These are phyloP conservation scores for Kryptolebias marmoratus DNA, from an alignment of 2,113 vertebrate species.

Conservation along the genomic window DNA sequence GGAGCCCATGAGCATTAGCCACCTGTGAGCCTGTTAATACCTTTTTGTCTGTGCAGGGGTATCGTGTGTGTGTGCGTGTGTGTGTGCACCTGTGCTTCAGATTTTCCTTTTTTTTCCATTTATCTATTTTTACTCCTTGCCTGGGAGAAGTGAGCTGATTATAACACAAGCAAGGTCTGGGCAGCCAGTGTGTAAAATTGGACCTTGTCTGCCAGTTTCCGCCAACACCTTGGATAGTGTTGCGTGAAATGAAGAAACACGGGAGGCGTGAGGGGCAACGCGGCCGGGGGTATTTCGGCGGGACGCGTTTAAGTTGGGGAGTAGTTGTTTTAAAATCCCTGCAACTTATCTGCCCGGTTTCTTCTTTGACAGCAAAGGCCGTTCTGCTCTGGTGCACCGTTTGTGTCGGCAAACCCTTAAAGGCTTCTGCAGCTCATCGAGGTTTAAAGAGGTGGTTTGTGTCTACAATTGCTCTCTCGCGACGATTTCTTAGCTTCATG, in stretches of 20 bases:
- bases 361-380: conserved; percentile 39
- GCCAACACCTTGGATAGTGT: conserved; percentile 55
- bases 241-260: conserved; percentile 63
- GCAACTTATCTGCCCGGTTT: conserved; percentile 64
- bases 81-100: background rate
- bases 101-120: conserved; percentile 5
- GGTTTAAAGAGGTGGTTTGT: conserved; percentile 22
- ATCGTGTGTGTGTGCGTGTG: background rate
- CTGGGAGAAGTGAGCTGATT: conserved; percentile 45
- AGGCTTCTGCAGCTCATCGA: conserved; percentile 45
- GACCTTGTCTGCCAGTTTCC: conserved; percentile 28
- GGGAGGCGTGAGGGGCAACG: conserved; percentile 1
- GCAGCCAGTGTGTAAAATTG: conserved; percentile 49
- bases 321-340: conserved; percentile 47
- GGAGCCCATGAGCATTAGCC: conserved; percentile 28
- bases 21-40: conserved; percentile 40
- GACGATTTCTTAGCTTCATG: background rate
- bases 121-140: conserved; percentile 3
- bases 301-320: conserved; percentile 37
- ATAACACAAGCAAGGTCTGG: conserved; percentile 43
- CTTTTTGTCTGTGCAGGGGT: conserved; percentile 6
- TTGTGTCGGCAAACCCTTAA: conserved; percentile 51
- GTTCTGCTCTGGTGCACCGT: conserved; percentile 57
- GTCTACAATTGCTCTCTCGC: conserved; percentile 52
- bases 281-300: conserved; percentile 16